phyloP scores from a whole-genome alignment of 2,888 invertebrate genomes.

The Cremastobaeus sp. region DNA sequence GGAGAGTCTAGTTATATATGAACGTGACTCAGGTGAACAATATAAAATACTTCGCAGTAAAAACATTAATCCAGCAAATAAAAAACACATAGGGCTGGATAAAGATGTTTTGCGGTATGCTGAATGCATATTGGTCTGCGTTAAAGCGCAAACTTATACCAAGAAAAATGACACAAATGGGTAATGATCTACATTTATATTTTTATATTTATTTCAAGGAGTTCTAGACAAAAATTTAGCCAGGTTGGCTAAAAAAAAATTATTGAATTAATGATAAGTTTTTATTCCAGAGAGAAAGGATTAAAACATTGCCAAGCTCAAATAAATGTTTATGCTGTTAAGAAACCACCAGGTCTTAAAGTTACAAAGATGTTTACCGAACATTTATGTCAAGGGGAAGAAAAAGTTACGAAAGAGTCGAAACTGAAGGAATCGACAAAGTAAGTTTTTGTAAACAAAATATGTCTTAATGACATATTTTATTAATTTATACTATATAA shows the following conservation, averaged over 20 bases:
- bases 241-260: not conserved
- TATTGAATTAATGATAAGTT: not conserved
- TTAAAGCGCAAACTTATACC: not conserved
- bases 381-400: not conserved
- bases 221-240: not conserved
- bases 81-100: not conserved
- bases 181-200: not conserved
- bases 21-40: no score
- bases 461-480: no score
- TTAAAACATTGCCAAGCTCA: not conserved
- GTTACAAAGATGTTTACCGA: not conserved
- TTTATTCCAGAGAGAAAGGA: not conserved
- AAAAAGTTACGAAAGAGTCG: not conserved
- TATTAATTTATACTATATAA: no score
- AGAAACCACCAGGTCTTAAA: not conserved
- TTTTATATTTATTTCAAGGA: not conserved
- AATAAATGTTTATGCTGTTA: not conserved
- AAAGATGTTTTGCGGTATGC: not conserved
- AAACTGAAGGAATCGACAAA: not conserved
- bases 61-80: not conserved
- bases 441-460: no score
- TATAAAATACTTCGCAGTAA: not conserved
- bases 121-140: not conserved
- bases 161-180: not conserved
- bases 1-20: not conserved